Evolutionary conservation across 2,113 vertebrate species (phyloP).

Genomic region (Rhynchomys soricoides): DNA sequence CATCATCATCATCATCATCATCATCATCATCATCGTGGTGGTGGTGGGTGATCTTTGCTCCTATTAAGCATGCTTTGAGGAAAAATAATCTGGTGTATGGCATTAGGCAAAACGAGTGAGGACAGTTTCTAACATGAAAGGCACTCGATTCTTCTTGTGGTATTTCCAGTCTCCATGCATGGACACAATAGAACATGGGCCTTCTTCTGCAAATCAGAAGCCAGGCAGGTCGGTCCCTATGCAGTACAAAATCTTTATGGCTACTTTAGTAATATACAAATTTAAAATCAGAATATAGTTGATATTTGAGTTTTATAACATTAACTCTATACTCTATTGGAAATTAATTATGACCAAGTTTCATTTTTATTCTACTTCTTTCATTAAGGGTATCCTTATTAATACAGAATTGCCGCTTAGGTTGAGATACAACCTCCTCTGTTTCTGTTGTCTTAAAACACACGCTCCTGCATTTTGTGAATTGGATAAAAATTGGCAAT

Average conservation of each 20-base stretch:
- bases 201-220: not conserved
- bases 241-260: not conserved
- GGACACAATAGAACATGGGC: not conserved
- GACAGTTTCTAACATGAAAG: not conserved
- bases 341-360: constrained; percentile 4
- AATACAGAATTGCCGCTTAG: not conserved
- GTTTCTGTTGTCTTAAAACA: constrained; percentile 22
- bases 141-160: not conserved
- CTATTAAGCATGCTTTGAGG: not conserved
- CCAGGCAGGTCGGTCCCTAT: not conserved
- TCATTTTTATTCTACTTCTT: not conserved
- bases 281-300: constrained; percentile 17
- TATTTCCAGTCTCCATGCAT: not conserved
- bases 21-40: no score
- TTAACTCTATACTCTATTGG: not conserved
- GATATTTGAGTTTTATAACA: constrained; percentile 23
- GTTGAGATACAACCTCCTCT: not conserved
- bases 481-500: not conserved
- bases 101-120: not conserved
- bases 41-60: not conserved
- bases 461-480: not conserved
- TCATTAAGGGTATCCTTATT: not conserved
- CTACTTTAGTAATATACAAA: not conserved
- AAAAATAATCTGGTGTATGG: not conserved
- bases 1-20: no score